Base-by-base conservation (phyloP, 1,140 invertebrate species). In the Teleopsis dalmanni region DNA sequence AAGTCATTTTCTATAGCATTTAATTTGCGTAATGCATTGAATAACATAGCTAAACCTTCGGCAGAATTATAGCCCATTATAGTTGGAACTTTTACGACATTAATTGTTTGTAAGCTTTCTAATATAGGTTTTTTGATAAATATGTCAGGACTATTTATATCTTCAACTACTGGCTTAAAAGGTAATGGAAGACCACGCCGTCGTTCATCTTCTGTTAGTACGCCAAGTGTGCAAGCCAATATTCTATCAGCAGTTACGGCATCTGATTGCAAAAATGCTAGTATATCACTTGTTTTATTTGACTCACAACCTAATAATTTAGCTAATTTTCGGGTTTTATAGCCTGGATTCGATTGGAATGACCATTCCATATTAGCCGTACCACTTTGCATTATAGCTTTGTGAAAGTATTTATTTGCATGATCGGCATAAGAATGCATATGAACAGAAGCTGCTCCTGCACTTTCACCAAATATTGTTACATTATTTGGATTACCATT, bases 401-500 rank as follows among this genome's bases (percentile, higher is more conserved):
- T 67, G 48, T 74, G 68, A 48, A 75, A 73, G 11, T 62, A 47
- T 43, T 58, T 62, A 8, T 68, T 57, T 4, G 67, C 63, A 27
- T 65, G 67, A 6, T 49, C 31, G 2, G 63, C 49, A 23, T 62
- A 57, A 1, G 54, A 51, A 16, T 71, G 68, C 14, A 71, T 38
- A 51, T 68, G 62, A 19, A 71, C 72, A 8, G 65, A 49, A 7
- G 65, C 58, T 0, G 62, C 73, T 3, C 77, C 78, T 6, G 75
- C 75, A 51, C 71, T 71, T 48, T 78, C 75, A 0, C 78, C 78
- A 14, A 71, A 72, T 4, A 79, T 46, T 1, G 72, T 73, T 2
- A 83, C 75, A 44, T 77, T 75, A 14, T 75, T 58, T 1, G 75
- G 70, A 62, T 81, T 77, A 2, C 81, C 81, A 48, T 79, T 78